Evolutionary conservation across 2,888 invertebrate species (phyloP).

Genomic region (Erebia epiphron): DNA sequence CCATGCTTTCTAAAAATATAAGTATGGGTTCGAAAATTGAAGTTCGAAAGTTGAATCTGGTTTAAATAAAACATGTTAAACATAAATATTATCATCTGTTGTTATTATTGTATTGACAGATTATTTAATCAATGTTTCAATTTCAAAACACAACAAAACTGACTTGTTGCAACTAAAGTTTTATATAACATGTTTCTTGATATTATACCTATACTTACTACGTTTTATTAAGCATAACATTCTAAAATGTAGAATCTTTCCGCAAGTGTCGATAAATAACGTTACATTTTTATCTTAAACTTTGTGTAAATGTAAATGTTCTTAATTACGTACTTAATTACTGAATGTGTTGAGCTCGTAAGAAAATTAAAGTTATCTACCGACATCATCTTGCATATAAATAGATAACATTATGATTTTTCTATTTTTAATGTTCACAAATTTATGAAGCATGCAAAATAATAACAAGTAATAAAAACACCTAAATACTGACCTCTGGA

Average conservation of each 20-base stretch:
- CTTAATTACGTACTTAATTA: constrained; percentile 12
- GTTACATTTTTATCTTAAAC: neutral
- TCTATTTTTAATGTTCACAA: neutral
- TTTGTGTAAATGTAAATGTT: no score
- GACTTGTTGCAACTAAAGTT: no score
- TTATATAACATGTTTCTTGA: no score
- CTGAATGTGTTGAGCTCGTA: neutral
- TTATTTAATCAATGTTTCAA: no score
- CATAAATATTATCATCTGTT: no score
- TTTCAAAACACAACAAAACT: no score
- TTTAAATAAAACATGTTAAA: no score
- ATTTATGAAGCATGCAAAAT: constrained; percentile 14
- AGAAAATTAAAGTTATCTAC: constrained; percentile 15
- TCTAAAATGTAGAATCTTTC: constrained; percentile 1
- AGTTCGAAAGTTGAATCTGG: no score
- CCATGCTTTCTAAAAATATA: no score
- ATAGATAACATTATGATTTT: constrained; percentile 1
- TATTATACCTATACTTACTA: no score
- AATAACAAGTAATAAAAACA: constrained; percentile 22
- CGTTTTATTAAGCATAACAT: neutral
- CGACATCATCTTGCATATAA: constrained; percentile 19
- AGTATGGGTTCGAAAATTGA: no score
- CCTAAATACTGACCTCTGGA: constrained; percentile 55
- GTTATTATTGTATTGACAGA: no score
- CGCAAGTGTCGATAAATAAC: constrained; percentile 7